Percentiles rank a stretch among this genome's conserved stretches.
phyloP scores from a whole-genome alignment of 2,888 invertebrate species.

The Cheiracanthium punctorium region DNA sequence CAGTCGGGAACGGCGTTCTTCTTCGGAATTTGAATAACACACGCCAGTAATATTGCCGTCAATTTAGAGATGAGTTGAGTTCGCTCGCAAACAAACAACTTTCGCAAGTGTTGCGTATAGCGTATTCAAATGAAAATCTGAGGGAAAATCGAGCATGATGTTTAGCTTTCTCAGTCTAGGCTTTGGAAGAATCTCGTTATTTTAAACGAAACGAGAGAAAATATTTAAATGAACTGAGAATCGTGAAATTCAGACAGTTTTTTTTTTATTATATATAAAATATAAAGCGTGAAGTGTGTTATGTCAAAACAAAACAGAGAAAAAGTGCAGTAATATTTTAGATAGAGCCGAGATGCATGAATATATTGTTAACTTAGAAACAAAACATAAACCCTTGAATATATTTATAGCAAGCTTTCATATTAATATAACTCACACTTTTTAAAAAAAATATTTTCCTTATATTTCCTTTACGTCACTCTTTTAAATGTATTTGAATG shows the following conservation, averaged over 20 bases:
- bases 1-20: neutral
- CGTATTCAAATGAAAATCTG: neutral
- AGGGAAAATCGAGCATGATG: neutral
- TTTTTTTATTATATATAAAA: too few relatives aligned
- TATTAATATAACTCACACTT: too few relatives aligned
- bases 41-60: neutral
- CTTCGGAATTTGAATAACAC: neutral
- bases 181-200: constrained; percentile 1
- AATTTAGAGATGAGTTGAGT: neutral
- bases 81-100: neutral
- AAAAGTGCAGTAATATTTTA: too few relatives aligned
- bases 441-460: too few relatives aligned
- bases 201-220: neutral
- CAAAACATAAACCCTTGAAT: too few relatives aligned
- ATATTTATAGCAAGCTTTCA: too few relatives aligned
- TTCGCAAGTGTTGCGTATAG: neutral
- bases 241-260: neutral
- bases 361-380: too few relatives aligned
- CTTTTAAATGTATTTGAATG: too few relatives aligned
- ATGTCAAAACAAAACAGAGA: too few relatives aligned
- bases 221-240: neutral
- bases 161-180: neutral
- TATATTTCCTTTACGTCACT: too few relatives aligned
- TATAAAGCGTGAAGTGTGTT: too few relatives aligned
- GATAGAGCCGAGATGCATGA: too few relatives aligned